Evolutionary conservation across 2,888 invertebrate species (phyloP), one percentile per base, ranked within the genome.

Genomic region (Ecdyonurus torrentis): DNA sequence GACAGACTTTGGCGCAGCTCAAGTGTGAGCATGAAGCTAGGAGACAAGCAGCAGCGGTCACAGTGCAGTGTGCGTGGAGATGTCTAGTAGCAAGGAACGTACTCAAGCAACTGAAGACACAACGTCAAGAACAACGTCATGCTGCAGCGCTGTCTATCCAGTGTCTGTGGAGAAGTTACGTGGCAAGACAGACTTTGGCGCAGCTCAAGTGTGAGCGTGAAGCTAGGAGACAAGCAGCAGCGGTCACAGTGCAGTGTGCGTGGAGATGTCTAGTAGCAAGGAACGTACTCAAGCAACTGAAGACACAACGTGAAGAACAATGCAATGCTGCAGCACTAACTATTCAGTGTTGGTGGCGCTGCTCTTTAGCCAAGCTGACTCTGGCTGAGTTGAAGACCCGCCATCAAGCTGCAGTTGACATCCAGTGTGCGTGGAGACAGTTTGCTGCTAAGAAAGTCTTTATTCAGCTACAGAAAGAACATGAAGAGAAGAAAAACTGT

Each of bases 61-160:
- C n/a, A 20, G n/a, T 55, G 7, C 55, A 55, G 22, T 22, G n/a
- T n/a, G 10, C 20, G 55, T 55, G 55, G 55, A 7, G 55, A 7
- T 5, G 55, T 22, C n/a, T 55, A 5, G 10, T n/a, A 7, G 22
- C 37, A 10, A 37, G 37, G 15, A 5, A 37, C 5, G 37, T 10
- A 37, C 37, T 37, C 7, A 37, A 5, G 5, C 5, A 37, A 37
- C 37, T 37, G 5, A 37, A 37, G 15, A 15, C 5, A 55, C 5
- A 20, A 5, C 5, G 15, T 5, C 70, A 65, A 50, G 15, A 64
- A 15, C 59, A 20, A 1, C 3, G 67, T 3, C 67, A 63, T 61
- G 64, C 62, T 1, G 66, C 71, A 1, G 65, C 69, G 1, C 63
- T 70, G 10, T 23, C 66, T 1, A 59, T 78, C 19, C 78, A 78